These are phyloP conservation scores for Triplophysa yarkandensis DNA, from an alignment of 2,797 vertebrate genomes.

Conservation along the genomic window DNA sequence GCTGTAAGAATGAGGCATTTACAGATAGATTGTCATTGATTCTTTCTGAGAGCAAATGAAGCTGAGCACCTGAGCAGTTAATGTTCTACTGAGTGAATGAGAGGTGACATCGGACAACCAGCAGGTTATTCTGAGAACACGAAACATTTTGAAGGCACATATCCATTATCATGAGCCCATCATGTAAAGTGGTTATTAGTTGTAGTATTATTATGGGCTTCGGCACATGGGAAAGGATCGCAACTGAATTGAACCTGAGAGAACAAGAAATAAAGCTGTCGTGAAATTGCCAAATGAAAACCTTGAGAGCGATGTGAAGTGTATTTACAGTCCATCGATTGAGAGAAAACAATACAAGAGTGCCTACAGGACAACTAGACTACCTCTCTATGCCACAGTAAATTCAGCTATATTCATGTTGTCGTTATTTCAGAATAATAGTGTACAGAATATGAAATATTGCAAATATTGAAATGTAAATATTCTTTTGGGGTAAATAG, in stretches of 20 bases:
- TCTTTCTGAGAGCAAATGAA: slow-evolving; percentile 24
- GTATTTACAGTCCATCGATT: background rate
- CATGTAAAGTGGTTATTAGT: background rate
- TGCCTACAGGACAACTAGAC: background rate
- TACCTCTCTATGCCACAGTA: background rate
- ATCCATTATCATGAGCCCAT: background rate
- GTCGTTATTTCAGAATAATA: background rate
- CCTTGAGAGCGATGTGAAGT: background rate
- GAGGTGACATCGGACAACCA: slow-evolving; percentile 10
- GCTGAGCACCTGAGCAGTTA: slow-evolving; percentile 7
- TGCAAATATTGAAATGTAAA: background rate
- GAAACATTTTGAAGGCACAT: slow-evolving; percentile 29
- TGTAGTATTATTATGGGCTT: too few species aligned
- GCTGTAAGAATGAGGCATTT: slow-evolving; percentile 11
- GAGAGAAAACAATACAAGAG: background rate
- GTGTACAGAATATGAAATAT: background rate
- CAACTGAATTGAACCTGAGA: background rate
- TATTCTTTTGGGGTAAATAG: too few species aligned
- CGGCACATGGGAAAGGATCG: background rate
- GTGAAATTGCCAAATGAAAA: background rate
- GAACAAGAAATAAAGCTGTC: background rate
- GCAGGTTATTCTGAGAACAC: background rate
- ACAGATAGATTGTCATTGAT: slow-evolving; percentile 22
- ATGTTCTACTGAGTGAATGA: background rate
- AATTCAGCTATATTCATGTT: background rate